phyloP scores from a whole-genome alignment of 1,140 invertebrate genomes.

The Stegodyphus mimosarum region DNA sequence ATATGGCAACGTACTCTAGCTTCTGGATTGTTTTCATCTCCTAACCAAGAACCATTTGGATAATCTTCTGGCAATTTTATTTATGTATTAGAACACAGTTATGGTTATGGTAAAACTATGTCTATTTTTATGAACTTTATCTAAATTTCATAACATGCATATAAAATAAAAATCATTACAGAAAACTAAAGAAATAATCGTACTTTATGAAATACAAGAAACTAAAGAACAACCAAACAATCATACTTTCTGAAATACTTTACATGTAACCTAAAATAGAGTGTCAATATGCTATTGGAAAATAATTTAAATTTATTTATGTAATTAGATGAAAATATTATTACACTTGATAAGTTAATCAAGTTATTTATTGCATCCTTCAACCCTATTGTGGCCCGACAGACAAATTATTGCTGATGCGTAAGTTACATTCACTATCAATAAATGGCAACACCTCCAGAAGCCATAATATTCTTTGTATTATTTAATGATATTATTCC shows the following conservation, averaged over 20 bases:
- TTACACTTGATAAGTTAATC: too few species aligned
- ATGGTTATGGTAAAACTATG: background rate
- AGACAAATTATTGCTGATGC: too few species aligned
- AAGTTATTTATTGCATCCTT: too few species aligned
- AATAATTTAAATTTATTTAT: too few species aligned
- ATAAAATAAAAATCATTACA: background rate
- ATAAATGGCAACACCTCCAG: too few species aligned
- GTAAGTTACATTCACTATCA: too few species aligned
- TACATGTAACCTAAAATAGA: too few species aligned
- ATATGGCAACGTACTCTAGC: conserved; percentile 71
- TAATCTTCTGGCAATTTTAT: conserved; percentile 68
- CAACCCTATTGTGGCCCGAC: too few species aligned
- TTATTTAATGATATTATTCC: too few species aligned
- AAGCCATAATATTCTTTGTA: too few species aligned
- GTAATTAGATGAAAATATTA: too few species aligned
- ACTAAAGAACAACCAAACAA: background rate
- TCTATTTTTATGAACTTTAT: background rate
- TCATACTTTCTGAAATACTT: background rate
- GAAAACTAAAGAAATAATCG: background rate
- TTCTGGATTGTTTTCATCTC: conserved; percentile 71
- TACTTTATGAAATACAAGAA: background rate
- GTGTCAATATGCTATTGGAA: too few species aligned
- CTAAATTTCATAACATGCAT: background rate
- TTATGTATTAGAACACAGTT: background rate
- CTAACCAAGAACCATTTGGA: conserved; percentile 73